Conservation (phyloP, 1,140 invertebrate genomes). For the Lordiphosa mommai region DNA sequence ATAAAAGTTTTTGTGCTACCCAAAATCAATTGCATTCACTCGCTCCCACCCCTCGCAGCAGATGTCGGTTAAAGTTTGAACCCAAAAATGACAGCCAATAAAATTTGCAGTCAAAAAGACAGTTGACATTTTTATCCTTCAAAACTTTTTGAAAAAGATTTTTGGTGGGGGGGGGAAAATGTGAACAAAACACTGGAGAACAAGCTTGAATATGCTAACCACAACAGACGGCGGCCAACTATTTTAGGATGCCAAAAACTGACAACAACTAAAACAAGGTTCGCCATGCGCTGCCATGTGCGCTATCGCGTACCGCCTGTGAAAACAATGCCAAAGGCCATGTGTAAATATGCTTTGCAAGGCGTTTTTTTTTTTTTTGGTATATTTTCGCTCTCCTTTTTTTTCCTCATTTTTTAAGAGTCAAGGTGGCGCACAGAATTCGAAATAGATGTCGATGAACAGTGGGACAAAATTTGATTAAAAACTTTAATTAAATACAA, state of each 20-base stretch:
- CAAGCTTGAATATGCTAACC: conserved; percentile 61
- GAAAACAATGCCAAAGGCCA: conserved; percentile 71
- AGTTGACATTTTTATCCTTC: conserved; percentile 33
- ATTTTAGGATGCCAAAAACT: conserved; percentile 68
- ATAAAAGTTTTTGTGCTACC: conserved; percentile 50
- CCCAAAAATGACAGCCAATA: conserved; percentile 52
- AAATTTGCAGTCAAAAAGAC: conserved; percentile 59
- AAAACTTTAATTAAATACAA: too few species aligned
- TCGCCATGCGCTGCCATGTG: conserved; percentile 31
- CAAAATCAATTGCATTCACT: conserved; percentile 66
- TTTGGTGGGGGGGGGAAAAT: conserved; percentile 15
- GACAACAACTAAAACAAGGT: conserved; percentile 28
- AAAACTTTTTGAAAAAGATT: conserved; percentile 13
- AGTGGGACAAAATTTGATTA: neutral
- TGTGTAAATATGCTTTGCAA: conserved; percentile 70
- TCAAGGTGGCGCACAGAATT: conserved; percentile 4
- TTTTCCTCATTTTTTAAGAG: conserved; percentile 13
- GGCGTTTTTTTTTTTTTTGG: conserved; percentile 38
- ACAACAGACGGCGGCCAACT: conserved; percentile 69
- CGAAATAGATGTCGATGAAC: conserved; percentile 36
- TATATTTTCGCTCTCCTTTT: conserved; percentile 10
- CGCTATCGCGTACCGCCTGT: conserved; percentile 42
- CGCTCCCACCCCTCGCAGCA: conserved; percentile 9
- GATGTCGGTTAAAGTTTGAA: conserved; percentile 41
- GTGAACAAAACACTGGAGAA: conserved; percentile 36